These are phyloP conservation scores for Amphipyra berbera DNA, from an alignment of 2,888 invertebrate species.

Conservation along the genomic window DNA sequence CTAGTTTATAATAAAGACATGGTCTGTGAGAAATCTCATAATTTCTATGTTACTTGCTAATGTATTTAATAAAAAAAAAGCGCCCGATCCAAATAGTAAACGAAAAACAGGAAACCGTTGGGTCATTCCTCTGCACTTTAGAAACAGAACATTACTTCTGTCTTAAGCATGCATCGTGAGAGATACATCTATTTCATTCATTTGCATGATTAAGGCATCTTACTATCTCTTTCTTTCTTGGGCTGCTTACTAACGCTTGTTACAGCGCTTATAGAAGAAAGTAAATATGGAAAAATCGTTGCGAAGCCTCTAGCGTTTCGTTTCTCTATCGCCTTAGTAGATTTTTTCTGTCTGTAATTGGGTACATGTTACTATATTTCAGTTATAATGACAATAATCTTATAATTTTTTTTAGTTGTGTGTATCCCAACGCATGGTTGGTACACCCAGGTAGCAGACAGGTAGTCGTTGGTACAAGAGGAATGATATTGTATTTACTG, in stretches of 20 bases:
- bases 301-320: neutral
- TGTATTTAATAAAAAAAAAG: no score
- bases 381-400: neutral
- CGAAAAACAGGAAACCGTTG: no score
- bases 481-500: no score
- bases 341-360: slow-evolving; percentile 1
- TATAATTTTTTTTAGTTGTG: no score
- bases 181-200: slow-evolving; percentile 21
- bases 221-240: slow-evolving; percentile 31
- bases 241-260: neutral
- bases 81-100: no score
- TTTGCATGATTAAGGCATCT: neutral
- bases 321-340: neutral
- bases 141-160: slow-evolving; percentile 1
- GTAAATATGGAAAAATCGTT: neutral
- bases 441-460: no score
- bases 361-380: neutral
- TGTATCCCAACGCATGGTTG: no score
- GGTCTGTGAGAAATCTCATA: no score
- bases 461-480: no score
- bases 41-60: no score
- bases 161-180: neutral
- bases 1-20: no score
- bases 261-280: slow-evolving; percentile 1
- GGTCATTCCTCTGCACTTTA: no score